A percentile compares a stretch with the other conserved stretches of the same genome.
phyloP scores from a whole-genome alignment of 2,888 invertebrate species.

The Octodonta nipae region DNA sequence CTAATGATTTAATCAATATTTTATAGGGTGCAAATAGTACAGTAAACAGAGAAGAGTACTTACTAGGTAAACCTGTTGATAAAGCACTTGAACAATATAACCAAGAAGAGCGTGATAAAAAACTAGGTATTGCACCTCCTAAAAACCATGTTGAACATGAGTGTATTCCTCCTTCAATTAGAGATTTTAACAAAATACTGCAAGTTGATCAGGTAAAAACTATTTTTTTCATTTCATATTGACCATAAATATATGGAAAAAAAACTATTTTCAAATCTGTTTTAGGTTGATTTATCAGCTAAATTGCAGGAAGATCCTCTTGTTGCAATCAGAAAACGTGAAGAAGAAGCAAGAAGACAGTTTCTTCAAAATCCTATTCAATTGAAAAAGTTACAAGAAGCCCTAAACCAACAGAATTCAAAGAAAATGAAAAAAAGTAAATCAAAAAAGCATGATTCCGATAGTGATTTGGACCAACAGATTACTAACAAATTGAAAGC shows the following conservation, averaged over 20 bases:
- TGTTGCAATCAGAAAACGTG: conserved; percentile 74
- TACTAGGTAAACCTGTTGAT: conserved; percentile 70
- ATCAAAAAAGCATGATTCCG: conserved; percentile 21
- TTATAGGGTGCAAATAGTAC: conserved; percentile 44
- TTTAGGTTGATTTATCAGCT: conserved; percentile 72
- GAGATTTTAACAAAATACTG: conserved; percentile 35
- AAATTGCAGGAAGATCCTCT: conserved; percentile 91
- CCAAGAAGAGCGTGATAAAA: conserved; percentile 41
- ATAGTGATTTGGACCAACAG: conserved; percentile 26
- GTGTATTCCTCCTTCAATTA: conserved; percentile 61
- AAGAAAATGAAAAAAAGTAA: conserved; percentile 41
- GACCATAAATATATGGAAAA: neutral
- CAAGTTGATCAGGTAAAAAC: conserved; percentile 28
- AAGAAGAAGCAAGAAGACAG: conserved; percentile 73
- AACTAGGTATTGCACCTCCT: conserved; percentile 31
- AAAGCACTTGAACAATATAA: conserved; percentile 59
- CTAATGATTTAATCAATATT: neutral
- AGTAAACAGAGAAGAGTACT: conserved; percentile 74
- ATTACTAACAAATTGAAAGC: conserved; percentile 26
- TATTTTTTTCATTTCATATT: neutral
- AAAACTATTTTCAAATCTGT: conserved; percentile 20
- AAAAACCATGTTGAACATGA: conserved; percentile 61
- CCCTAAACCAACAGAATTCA: conserved; percentile 48
- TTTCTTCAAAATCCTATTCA: conserved; percentile 85
- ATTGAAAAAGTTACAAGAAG: conserved; percentile 69